Evolutionary conservation across 2,113 vertebrate species (phyloP).

Genomic region (Amblyornis subalaris): DNA sequence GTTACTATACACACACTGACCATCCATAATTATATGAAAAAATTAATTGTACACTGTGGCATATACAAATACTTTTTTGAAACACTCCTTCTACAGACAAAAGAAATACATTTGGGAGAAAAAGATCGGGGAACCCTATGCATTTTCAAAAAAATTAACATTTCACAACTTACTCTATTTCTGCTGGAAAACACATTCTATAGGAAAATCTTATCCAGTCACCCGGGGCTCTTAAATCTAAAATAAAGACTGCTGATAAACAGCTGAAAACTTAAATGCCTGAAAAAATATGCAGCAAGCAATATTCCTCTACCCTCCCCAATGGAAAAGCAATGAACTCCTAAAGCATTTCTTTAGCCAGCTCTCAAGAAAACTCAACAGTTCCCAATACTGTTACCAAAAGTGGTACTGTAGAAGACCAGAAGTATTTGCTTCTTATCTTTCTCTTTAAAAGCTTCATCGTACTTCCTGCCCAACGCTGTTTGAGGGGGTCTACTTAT

Average conservation of each 20-base stretch:
- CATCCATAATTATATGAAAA: background rate
- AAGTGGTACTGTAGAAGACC: background rate
- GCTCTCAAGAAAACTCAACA: background rate
- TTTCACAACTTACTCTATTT: background rate
- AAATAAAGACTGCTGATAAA: background rate
- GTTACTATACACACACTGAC: background rate
- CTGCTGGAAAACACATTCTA: background rate
- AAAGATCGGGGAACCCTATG: background rate
- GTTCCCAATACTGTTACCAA: background rate
- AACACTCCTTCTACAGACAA: background rate
- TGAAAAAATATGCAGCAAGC: background rate
- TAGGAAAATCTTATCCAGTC: background rate
- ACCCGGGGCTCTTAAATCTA: background rate
- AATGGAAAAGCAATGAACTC: background rate
- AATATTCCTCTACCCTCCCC: background rate
- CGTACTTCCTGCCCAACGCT: background rate
- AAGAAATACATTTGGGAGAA: background rate
- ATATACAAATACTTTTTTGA: background rate
- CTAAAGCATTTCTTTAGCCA: background rate
- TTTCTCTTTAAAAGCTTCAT: background rate
- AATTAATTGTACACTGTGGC: background rate
- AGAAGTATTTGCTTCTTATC: background rate
- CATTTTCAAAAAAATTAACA: background rate
- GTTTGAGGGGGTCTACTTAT: background rate
- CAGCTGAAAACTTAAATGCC: background rate